These are phyloP conservation scores for Myoxocephalus aenaeus DNA, from an alignment of 2,797 vertebrate species.

Conservation along the genomic window DNA sequence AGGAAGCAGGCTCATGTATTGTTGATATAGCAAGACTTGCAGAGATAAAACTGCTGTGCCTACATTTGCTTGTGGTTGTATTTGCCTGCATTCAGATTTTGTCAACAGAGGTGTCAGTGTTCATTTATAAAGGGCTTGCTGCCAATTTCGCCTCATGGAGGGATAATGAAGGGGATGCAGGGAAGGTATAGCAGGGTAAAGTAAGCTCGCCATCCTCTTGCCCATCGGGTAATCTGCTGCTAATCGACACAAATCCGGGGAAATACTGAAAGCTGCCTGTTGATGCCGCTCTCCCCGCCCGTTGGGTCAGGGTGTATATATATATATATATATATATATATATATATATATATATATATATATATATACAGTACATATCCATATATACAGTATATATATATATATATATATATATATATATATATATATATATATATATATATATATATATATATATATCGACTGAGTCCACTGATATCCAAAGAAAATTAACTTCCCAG, in stretches of 20 bases:
- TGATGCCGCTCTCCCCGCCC: too few species aligned
- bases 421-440: too few species aligned
- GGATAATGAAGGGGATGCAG: slow-evolving; percentile 51
- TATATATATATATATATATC: too few species aligned
- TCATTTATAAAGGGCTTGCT: slow-evolving; percentile 47
- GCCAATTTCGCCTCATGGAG: slow-evolving; percentile 49
- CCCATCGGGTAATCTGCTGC: slow-evolving; percentile 24
- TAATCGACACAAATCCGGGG: neutral
- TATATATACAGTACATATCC: too few species aligned
- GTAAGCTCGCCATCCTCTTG: slow-evolving; percentile 30
- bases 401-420: too few species aligned
- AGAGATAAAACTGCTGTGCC: slow-evolving; percentile 45
- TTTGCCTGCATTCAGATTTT: slow-evolving; percentile 48
- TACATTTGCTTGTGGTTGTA: slow-evolving; percentile 41
- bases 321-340: too few species aligned
- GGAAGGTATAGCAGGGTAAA: slow-evolving; percentile 31
- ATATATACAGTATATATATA: too few species aligned
- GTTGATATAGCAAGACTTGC: slow-evolving; percentile 42
- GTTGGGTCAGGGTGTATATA: too few species aligned
- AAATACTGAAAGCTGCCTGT: neutral
- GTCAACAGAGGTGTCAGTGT: slow-evolving; percentile 42
- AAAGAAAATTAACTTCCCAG: neutral
- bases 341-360: too few species aligned
- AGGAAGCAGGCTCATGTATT: slow-evolving; percentile 49
- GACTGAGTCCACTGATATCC: too few species aligned